Evolutionary conservation across 2,888 invertebrate species (phyloP).

Genomic region (Synanthedon tipuliformis): DNA sequence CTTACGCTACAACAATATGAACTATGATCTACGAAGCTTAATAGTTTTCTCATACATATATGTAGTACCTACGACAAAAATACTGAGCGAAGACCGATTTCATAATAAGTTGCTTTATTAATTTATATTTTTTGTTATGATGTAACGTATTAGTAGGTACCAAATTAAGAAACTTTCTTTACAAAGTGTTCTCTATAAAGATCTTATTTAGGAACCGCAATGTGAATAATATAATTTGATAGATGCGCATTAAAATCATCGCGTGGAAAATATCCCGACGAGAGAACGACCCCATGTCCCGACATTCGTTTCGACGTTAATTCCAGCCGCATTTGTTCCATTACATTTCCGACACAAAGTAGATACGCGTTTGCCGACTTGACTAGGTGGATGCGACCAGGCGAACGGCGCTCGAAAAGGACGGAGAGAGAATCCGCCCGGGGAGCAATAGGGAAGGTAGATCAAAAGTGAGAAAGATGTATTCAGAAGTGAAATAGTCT

Average conservation of each 20-base stretch:
- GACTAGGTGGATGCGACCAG: constrained; percentile 68
- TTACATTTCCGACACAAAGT: constrained; percentile 71
- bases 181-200: too few species aligned
- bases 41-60: too few species aligned
- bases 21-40: too few species aligned
- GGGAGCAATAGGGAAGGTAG: constrained; percentile 41
- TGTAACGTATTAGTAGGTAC: too few species aligned
- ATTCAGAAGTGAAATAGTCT: constrained; percentile 80
- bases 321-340: constrained; percentile 71
- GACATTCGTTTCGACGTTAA: constrained; percentile 68
- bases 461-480: constrained; percentile 72
- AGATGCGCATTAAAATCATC: constrained; percentile 63
- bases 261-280: constrained; percentile 62
- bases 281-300: constrained; percentile 62
- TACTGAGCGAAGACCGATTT: too few species aligned
- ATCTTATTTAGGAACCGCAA: constrained; percentile 12
- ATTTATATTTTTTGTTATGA: too few species aligned
- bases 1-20: too few species aligned
- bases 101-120: too few species aligned
- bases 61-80: too few species aligned
- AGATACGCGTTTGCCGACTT: constrained; percentile 70
- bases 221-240: constrained; percentile 37
- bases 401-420: constrained; percentile 48
- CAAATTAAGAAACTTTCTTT: too few species aligned
- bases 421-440: constrained; percentile 28